A percentile compares a stretch with the other conserved stretches of the same genome.
These are phyloP conservation scores for Cinara cedri DNA, from an alignment of 2,888 invertebrate species.

Conservation along the genomic window DNA sequence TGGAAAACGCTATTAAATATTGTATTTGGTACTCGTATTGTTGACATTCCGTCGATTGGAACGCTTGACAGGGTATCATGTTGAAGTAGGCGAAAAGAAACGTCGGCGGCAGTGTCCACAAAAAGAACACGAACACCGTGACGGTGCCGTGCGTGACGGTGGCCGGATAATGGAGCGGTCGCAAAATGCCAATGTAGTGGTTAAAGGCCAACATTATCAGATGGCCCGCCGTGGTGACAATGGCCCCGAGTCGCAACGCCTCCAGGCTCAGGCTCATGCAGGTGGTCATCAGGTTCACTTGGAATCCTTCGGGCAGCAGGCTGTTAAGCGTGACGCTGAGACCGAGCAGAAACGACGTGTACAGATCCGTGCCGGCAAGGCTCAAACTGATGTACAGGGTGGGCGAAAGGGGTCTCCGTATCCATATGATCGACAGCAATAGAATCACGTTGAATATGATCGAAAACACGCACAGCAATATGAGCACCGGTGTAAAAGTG, in stretches of 20 bases:
- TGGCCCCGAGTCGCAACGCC: conserved; percentile 67
- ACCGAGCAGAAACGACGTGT: conserved; percentile 66
- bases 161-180: conserved; percentile 70
- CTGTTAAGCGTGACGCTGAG: conserved; percentile 67
- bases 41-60: conserved; percentile 30
- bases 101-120: conserved; percentile 69
- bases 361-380: conserved; percentile 62
- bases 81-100: conserved; percentile 66
- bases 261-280: conserved; percentile 63
- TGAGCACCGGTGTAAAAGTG: conserved; percentile 62
- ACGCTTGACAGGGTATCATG: conserved; percentile 62
- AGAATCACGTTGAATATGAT: conserved; percentile 67
- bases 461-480: conserved; percentile 67
- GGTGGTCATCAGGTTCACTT: conserved; percentile 45
- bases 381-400: conserved; percentile 69
- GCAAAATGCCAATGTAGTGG: conserved; percentile 71
- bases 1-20: no score
- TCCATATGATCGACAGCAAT: conserved; percentile 67
- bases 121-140: conserved; percentile 64
- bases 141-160: conserved; percentile 68
- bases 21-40: conserved; percentile 39
- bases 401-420: conserved; percentile 67
- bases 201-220: conserved; percentile 70
- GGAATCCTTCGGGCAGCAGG: conserved; percentile 64
- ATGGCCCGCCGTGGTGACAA: conserved; percentile 71